phyloP scores from a whole-genome alignment of 2,113 vertebrate species.

The Percina caprodes region DNA sequence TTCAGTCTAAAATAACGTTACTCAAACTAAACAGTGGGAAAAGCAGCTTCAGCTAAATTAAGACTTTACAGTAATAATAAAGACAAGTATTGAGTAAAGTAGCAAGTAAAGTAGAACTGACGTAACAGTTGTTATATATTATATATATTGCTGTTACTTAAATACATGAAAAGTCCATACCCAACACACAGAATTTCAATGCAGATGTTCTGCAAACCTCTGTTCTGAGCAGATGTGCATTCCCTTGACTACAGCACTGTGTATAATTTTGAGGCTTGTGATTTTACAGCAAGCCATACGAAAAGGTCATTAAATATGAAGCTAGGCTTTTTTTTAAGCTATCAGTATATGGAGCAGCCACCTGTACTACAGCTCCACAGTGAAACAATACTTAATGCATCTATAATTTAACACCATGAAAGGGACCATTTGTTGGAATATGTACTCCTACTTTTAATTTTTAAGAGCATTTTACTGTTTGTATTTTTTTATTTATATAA shows the following conservation, averaged over 20 bases:
- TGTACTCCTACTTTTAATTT: conserved; percentile 20
- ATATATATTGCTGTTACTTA: no score
- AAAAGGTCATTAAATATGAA: conserved; percentile 46
- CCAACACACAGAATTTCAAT: neutral
- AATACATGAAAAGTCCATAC: no score
- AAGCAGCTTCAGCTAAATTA: no score
- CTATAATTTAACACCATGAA: conserved; percentile 43
- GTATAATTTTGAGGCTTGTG: neutral
- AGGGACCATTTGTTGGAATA: conserved; percentile 9
- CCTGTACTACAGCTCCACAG: conserved; percentile 14
- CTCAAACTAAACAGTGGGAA: no score
- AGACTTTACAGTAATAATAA: no score
- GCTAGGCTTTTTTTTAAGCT: neutral
- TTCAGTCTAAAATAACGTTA: no score
- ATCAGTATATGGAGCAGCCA: conserved; percentile 2
- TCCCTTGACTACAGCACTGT: neutral
- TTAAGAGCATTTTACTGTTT: conserved; percentile 15
- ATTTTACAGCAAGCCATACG: neutral
- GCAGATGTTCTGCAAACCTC: neutral
- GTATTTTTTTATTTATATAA: neutral
- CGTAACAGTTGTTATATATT: no score
- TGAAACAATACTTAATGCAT: conserved; percentile 40
- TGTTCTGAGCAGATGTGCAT: neutral
- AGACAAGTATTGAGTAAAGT: no score
- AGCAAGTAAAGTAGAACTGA: no score